Evolutionary conservation across 2,888 invertebrate species (phyloP).

Genomic region (Synergus japonicus): DNA sequence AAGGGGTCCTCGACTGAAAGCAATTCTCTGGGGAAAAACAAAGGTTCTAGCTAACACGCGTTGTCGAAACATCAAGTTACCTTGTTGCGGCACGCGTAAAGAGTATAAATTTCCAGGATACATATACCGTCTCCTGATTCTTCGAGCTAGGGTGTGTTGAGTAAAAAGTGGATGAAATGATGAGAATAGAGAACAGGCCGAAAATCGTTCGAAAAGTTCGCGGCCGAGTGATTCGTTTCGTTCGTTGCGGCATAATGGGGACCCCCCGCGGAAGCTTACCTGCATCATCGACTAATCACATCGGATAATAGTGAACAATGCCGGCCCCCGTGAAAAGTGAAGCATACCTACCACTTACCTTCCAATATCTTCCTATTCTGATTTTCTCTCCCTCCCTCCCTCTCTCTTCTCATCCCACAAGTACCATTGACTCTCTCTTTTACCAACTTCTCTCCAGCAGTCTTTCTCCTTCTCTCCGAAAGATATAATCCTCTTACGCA

Average conservation of each 20-base stretch:
- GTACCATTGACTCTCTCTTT: constrained; percentile 49
- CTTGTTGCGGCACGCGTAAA: constrained; percentile 41
- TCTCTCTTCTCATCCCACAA: constrained; percentile 48
- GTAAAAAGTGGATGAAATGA: neutral
- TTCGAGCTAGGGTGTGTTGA: neutral
- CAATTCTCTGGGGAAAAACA: constrained; percentile 37
- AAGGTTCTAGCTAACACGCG: constrained; percentile 37
- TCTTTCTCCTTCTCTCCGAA: constrained; percentile 51
- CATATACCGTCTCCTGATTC: constrained; percentile 13
- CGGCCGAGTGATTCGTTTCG: constrained; percentile 52
- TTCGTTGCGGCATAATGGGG: constrained; percentile 64
- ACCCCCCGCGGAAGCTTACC: constrained; percentile 77
- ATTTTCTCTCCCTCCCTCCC: constrained; percentile 40
- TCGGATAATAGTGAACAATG: constrained; percentile 76
- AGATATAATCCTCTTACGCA: constrained; percentile 76
- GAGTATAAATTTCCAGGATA: constrained; percentile 37
- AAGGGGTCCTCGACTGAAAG: constrained; percentile 14
- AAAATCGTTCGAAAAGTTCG: constrained; percentile 44
- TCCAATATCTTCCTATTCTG: constrained; percentile 43
- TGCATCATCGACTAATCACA: constrained; percentile 78
- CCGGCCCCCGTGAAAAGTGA: constrained; percentile 74
- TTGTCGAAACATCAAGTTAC: constrained; percentile 41
- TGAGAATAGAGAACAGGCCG: constrained; percentile 16
- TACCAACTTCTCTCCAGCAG: constrained; percentile 44
- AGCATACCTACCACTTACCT: constrained; percentile 73